Evolutionary conservation across 2,888 invertebrate species (phyloP).

Genomic region (Hermodice carunculata): DNA sequence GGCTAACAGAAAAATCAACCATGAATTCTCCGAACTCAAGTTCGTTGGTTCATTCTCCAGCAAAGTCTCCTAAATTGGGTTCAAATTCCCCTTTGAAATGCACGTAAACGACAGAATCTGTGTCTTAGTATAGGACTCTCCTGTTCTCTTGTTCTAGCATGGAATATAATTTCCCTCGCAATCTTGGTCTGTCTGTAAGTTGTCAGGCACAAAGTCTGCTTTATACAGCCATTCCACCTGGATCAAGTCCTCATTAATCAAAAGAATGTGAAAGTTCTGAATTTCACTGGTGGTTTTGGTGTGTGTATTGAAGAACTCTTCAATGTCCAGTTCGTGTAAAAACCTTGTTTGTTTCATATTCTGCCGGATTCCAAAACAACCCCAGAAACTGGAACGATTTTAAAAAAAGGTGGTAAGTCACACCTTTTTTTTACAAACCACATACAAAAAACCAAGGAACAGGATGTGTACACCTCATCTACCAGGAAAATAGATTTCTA

Average conservation of each 20-base stretch:
- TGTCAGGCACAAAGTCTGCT: background rate
- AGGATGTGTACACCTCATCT: no score
- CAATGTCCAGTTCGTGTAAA: background rate
- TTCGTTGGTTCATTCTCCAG: constrained; percentile 67
- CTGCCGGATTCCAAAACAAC: background rate
- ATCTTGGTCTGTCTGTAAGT: background rate
- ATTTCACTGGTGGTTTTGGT: background rate
- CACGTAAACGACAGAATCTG: background rate
- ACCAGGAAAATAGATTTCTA: no score
- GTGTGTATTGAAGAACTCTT: background rate
- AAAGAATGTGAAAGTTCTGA: background rate
- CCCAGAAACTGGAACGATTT: constrained; percentile 9
- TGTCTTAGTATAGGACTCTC: background rate
- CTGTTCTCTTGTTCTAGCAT: background rate
- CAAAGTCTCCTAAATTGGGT: constrained; percentile 51
- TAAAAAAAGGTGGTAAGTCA: no score
- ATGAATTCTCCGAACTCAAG: background rate
- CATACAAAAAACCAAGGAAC: no score
- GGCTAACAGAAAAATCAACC: constrained; percentile 54
- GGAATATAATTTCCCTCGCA: background rate
- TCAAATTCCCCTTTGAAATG: background rate
- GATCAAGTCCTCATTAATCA: background rate
- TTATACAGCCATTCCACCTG: background rate
- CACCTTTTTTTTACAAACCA: no score
- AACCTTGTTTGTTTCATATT: background rate